phyloP scores from a whole-genome alignment of 2,797 vertebrate species.

The Ptychobarbus kaznakovi region DNA sequence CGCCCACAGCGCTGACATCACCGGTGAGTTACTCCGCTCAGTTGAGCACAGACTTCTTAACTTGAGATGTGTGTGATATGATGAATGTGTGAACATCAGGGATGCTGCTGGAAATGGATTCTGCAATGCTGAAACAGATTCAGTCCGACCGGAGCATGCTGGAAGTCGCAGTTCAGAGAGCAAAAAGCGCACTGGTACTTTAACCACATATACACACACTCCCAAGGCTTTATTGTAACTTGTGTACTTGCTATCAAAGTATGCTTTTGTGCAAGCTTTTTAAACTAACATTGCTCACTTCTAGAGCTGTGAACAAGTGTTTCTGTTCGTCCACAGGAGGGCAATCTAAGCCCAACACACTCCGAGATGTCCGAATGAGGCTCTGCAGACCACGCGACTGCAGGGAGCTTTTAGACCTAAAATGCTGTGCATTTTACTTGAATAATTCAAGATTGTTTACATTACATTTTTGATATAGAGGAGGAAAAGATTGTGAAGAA shows the following conservation, averaged over 20 bases:
- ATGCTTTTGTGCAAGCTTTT: neutral
- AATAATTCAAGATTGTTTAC: slow-evolving; percentile 1
- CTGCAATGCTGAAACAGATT: slow-evolving; percentile 70
- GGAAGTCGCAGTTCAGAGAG: slow-evolving; percentile 78
- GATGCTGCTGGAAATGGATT: slow-evolving; percentile 84
- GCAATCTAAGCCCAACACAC: neutral
- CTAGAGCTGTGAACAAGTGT: neutral
- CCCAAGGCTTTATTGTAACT: neutral
- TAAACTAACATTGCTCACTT: neutral
- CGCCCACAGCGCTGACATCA: slow-evolving; percentile 77
- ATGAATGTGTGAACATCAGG: slow-evolving; percentile 65
- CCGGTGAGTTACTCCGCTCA: slow-evolving; percentile 69
- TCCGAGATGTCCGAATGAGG: neutral
- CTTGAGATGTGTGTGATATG: neutral
- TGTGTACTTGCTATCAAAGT: neutral
- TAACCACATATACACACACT: slow-evolving; percentile 14
- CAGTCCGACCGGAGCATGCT: slow-evolving; percentile 73
- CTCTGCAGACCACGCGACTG: neutral
- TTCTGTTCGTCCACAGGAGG: slow-evolving; percentile 46
- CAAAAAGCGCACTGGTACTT: slow-evolving; percentile 72
- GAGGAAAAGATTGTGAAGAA: neutral
- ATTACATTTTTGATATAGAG: neutral
- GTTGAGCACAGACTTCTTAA: neutral
- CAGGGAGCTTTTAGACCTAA: neutral
- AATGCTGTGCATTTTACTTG: neutral